Conservation (phyloP, 2,888 invertebrate species). For the Opisthograptis luteolata region DNA sequence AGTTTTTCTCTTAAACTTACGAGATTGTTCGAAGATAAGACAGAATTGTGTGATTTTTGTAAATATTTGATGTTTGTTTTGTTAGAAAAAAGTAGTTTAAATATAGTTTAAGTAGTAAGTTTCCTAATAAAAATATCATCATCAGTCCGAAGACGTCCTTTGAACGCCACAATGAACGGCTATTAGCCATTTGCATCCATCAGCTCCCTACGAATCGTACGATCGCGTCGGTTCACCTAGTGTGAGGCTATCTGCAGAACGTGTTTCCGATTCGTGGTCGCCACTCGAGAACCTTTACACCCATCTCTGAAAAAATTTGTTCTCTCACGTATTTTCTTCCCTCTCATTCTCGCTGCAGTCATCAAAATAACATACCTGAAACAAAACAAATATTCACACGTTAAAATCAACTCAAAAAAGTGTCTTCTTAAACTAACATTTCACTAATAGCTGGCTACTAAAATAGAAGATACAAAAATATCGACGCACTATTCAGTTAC, state of each 20-base stretch:
- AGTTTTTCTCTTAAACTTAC: conserved; percentile 11
- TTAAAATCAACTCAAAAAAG: conserved; percentile 6
- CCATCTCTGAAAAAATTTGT: no score
- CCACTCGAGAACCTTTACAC: no score
- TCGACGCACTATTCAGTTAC: conserved; percentile 19
- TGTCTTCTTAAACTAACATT: background rate
- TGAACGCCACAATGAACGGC: no score
- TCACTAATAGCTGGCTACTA: conserved; percentile 19
- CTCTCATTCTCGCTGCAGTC: background rate
- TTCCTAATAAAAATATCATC: no score
- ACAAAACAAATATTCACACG: conserved; percentile 18
- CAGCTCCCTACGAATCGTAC: no score
- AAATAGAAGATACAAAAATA: conserved; percentile 22
- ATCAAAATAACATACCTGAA: conserved; percentile 21
- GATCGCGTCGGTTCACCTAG: no score
- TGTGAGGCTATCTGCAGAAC: no score
- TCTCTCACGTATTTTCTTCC: no score
- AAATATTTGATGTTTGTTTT: background rate
- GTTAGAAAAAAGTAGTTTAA: background rate
- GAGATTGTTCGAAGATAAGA: conserved; percentile 8
- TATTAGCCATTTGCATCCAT: no score
- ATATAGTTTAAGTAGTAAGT: background rate
- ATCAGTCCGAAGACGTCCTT: no score
- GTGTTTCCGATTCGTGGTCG: no score
- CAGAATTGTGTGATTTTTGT: background rate